Conservation (phyloP, 1,140 invertebrate genomes). For the Megalonaias nervosa region DNA sequence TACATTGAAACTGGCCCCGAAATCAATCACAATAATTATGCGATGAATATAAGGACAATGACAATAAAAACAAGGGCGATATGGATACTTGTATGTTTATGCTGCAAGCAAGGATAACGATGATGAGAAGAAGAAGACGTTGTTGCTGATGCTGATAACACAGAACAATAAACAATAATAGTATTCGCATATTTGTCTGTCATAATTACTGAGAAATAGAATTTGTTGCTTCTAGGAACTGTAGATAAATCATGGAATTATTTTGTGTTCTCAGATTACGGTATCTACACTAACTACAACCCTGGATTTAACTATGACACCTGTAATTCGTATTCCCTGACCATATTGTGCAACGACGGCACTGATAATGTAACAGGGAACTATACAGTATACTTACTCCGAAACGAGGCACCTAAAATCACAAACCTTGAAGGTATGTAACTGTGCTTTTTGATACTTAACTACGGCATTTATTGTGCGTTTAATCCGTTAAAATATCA, state of each 20-base stretch:
- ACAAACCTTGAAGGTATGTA: background rate
- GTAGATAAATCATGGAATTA: background rate
- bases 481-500: no score
- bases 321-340: background rate
- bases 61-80: no score
- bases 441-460: background rate
- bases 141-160: no score
- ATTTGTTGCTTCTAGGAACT: background rate
- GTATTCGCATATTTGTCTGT: no score
- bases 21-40: no score
- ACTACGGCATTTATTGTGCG: no score
- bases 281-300: background rate
- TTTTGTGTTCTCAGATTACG: background rate
- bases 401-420: background rate
- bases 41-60: no score
- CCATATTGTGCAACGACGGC: background rate
- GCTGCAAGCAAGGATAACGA: no score
- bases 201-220: background rate
- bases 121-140: no score
- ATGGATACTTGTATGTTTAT: no score
- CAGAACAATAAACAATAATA: no score
- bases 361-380: background rate
- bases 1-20: no score
- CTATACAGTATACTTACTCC: background rate
- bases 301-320: conserved; percentile 1